Base-by-base conservation (phyloP, 2,797 vertebrate genomes). In the Pangasius sanitwongsei region DNA sequence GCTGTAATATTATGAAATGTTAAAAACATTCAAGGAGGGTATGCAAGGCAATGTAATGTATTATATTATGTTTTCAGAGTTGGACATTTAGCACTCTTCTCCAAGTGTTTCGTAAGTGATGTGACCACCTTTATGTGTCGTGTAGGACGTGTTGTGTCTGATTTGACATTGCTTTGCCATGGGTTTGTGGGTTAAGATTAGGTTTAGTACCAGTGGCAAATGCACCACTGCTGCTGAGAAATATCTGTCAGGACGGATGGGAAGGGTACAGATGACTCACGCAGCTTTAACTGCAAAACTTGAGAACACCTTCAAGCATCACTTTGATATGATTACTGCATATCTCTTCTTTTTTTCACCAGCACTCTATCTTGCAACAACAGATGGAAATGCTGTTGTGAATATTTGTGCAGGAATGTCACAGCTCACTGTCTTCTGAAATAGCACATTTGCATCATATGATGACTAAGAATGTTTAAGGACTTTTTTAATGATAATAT, bases 321-420 rank as follows among this genome's bases (percentile, higher is more conserved):
- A 55, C 84, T 70, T 86, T 86, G 77, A 89, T 72, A 82, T 89
- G 85, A 89, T 86, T 83, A 63, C 20, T 37, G 75, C 4, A 25
- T 44, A 57, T 78, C 61, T 48, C 50, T 37, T 31, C 15, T 44
- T 63, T 63, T 63, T 86, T 86, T 34, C 50, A 48, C 50, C 75
- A 37, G 48, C 37, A 69, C 63, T 41, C 34, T 80, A 85, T 88
- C 83, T 78, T 85, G 15, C 55, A 41, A 88, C 41, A 84, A 31
- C 83, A 89, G 61, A 55, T 89, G 75, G 77, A 50, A 78, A 59
- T 80, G 53, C 28, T 12, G 61, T 77, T 20, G 41, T 55, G 72
- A 53, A 78, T 34, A 44, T 83, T 44, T 50, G 28, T 41, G 57
- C 80, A 63, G 25, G 59, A 4, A 67, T n/a, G 82, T 65, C 61